A percentile compares a stretch with the other conserved stretches of the same genome.
phyloP scores from a whole-genome alignment of 2,888 invertebrate species.

The Furcula furcula region DNA sequence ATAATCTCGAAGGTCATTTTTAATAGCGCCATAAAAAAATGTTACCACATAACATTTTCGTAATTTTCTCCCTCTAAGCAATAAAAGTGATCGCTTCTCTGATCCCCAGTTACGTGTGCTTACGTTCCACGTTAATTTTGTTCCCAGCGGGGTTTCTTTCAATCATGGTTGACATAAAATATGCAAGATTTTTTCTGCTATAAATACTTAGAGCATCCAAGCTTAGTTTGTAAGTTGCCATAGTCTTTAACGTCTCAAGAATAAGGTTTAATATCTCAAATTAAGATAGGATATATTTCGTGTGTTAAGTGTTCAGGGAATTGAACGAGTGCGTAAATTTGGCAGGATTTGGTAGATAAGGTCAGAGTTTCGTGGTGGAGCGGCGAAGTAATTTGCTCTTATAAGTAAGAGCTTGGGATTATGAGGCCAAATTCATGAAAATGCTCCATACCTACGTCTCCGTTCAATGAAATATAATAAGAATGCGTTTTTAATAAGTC shows the following conservation, averaged over 20 bases:
- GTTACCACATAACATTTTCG: background rate
- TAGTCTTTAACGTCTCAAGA: background rate
- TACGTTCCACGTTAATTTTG: background rate
- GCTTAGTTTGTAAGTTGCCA: background rate
- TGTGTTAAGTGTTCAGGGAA: background rate
- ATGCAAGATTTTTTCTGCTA: background rate
- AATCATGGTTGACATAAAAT: slow-evolving; percentile 1
- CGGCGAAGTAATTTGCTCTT: background rate
- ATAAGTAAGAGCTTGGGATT: no score
- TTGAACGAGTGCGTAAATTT: background rate
- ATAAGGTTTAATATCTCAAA: background rate
- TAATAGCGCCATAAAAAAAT: background rate
- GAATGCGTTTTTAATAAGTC: no score
- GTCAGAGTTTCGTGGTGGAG: background rate
- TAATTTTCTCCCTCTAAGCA: background rate
- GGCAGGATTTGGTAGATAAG: background rate
- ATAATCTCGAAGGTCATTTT: background rate
- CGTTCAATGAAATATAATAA: no score
- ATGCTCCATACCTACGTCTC: no score
- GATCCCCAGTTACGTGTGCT: background rate
- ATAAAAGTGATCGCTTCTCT: background rate
- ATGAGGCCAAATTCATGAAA: no score
- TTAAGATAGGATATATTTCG: background rate
- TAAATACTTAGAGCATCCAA: background rate
- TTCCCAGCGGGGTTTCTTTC: background rate